Percentiles rank a stretch among this genome's conserved stretches.
phyloP scores from a whole-genome alignment of 2,888 invertebrate species.

The Lissonota sp. region DNA sequence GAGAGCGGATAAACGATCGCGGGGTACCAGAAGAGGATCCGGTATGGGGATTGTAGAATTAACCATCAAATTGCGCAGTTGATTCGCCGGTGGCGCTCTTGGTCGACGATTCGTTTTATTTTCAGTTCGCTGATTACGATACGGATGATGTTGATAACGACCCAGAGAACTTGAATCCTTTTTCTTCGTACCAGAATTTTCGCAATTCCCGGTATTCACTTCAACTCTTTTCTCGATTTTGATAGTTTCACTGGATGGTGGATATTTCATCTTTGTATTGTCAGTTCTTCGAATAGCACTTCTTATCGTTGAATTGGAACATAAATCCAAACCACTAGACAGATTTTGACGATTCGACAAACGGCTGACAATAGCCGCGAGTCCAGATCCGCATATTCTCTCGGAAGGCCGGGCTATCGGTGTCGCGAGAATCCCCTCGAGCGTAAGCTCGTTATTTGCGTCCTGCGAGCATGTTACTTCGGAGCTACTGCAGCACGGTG shows the following conservation, averaged over 20 bases:
- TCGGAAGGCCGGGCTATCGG: slow-evolving; percentile 25
- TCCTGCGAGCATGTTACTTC: slow-evolving; percentile 90
- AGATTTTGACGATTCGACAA: slow-evolving; percentile 80
- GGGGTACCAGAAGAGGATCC: slow-evolving; percentile 92
- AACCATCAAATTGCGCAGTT: slow-evolving; percentile 88
- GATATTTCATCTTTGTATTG: neutral
- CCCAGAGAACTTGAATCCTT: neutral
- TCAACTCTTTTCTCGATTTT: neutral
- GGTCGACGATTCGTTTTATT: slow-evolving; percentile 7
- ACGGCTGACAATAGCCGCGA: slow-evolving; percentile 54
- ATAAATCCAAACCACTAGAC: neutral
- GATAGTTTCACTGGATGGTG: neutral
- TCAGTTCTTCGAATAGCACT: neutral
- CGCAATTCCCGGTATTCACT: neutral
- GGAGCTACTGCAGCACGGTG: slow-evolving; percentile 42
- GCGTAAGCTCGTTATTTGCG: slow-evolving; percentile 85
- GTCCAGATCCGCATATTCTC: slow-evolving; percentile 48
- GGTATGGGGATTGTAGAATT: slow-evolving; percentile 90
- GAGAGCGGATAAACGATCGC: slow-evolving; percentile 89
- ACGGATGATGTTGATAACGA: neutral
- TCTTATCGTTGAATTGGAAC: neutral
- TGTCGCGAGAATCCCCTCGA: slow-evolving; percentile 73
- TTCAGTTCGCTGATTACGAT: neutral
- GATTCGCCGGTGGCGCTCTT: slow-evolving; percentile 86
- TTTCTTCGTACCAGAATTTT: neutral